These are phyloP conservation scores for Xenopus borealis DNA, from an alignment of 2,113 vertebrate genomes.

Conservation along the genomic window DNA sequence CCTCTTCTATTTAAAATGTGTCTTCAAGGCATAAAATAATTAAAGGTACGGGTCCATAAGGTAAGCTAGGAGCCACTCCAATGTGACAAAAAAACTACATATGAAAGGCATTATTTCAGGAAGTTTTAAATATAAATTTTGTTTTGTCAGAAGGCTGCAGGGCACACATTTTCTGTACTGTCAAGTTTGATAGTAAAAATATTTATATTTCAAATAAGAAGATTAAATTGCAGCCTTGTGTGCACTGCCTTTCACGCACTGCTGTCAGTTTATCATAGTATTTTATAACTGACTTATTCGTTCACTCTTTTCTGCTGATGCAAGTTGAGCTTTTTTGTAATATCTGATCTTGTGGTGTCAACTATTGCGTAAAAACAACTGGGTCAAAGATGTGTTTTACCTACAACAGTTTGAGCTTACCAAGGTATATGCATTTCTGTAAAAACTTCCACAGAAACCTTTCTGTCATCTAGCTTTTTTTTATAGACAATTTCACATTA, in stretches of 20 bases:
- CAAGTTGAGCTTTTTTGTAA: constrained; percentile 69
- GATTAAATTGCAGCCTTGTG: constrained; percentile 78
- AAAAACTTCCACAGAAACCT: too few relatives aligned
- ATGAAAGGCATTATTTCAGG: constrained; percentile 83
- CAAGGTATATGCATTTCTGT: too few relatives aligned
- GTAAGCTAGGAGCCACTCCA: constrained; percentile 66
- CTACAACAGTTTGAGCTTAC: neutral
- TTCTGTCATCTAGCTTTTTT: too few relatives aligned
- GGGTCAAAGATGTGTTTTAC: constrained; percentile 51
- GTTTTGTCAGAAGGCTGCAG: constrained; percentile 80
- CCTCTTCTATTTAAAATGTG: constrained; percentile 87
- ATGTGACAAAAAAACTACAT: constrained; percentile 71
- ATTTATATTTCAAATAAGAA: constrained; percentile 87
- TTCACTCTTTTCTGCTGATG: constrained; percentile 64
- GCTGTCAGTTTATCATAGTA: constrained; percentile 68
- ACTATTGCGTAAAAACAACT: constrained; percentile 64
- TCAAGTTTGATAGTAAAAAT: constrained; percentile 84
- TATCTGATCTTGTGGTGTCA: constrained; percentile 70
- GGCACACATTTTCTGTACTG: constrained; percentile 85
- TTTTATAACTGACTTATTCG: constrained; percentile 52
- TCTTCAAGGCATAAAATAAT: constrained; percentile 90
- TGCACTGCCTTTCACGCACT: constrained; percentile 70
- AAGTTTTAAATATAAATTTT: constrained; percentile 86
- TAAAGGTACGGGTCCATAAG: constrained; percentile 77
- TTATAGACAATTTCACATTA: too few relatives aligned